Evolutionary conservation across 2,797 vertebrate species (phyloP).

Genomic region (Anabacerthia variegaticeps): DNA sequence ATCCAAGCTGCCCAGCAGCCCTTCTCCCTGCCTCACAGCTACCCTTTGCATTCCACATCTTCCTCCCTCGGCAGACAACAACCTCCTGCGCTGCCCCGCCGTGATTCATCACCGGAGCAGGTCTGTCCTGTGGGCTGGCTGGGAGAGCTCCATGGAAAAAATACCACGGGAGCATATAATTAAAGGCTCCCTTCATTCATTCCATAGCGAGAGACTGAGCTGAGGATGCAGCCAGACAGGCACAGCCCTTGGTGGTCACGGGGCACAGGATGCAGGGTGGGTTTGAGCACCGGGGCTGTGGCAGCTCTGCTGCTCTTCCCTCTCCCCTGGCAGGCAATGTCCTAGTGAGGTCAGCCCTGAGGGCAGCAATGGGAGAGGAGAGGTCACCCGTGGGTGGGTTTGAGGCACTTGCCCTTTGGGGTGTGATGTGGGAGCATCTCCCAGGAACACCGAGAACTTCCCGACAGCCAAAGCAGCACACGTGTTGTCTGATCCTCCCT

Average conservation of each 20-base stretch:
- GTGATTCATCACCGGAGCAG: constrained; percentile 59
- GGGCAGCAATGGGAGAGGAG: not conserved
- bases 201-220: constrained; percentile 2
- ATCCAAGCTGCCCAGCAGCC: not conserved
- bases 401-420: not conserved
- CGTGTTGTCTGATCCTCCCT: not conserved
- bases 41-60: not conserved
- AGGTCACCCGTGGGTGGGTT: not conserved
- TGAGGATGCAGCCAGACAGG: constrained; percentile 32
- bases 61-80: constrained; percentile 11
- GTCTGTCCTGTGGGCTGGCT: constrained; percentile 64
- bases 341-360: not conserved
- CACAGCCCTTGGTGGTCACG: not conserved
- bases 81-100: constrained; percentile 17
- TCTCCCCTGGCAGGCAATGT: not conserved
- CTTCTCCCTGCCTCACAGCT: not conserved
- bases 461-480: not conserved
- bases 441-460: not conserved
- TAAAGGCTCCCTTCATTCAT: constrained; percentile 55
- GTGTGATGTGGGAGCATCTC: not conserved
- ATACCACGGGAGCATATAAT: constrained; percentile 47
- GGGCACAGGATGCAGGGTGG: not conserved
- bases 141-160: constrained; percentile 48
- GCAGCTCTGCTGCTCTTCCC: not conserved
- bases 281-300: not conserved